Percentiles rank a stretch among this genome's conserved stretches.
Conservation (phyloP, 2,113 vertebrate species). For the Cyprinodon variegatus region DNA sequence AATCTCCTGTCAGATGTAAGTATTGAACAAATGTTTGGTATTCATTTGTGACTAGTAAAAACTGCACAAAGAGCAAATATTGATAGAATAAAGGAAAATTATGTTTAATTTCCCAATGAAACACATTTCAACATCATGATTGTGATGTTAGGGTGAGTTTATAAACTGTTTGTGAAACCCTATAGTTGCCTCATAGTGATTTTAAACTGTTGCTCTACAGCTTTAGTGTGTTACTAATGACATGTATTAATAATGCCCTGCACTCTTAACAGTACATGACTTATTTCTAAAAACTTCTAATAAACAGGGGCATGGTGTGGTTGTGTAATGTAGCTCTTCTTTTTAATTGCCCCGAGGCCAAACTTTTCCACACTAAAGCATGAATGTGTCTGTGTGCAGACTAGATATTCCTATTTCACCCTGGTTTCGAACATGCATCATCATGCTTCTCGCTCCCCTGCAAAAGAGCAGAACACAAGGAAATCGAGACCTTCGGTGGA, state of each 20-base stretch:
- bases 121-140: background rate
- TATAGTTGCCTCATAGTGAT: background rate
- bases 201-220: background rate
- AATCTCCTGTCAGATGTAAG: background rate
- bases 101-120: background rate
- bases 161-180: background rate
- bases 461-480: conserved; percentile 9
- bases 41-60: background rate
- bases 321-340: conserved; percentile 59
- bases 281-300: background rate
- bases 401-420: conserved; percentile 7
- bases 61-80: background rate
- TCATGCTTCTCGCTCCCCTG: conserved; percentile 24
- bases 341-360: conserved; percentile 41
- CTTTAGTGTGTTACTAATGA: background rate
- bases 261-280: background rate
- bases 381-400: conserved; percentile 18
- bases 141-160: background rate
- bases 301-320: conserved; percentile 1
- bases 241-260: background rate
- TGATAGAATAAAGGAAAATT: background rate
- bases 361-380: conserved; percentile 45
- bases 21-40: background rate
- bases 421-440: conserved; percentile 15
- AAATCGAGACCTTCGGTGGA: background rate